Percentiles rank a stretch among this genome's conserved stretches.
Conservation (phyloP, 2,113 vertebrate genomes). For the Eurypyga helias region DNA sequence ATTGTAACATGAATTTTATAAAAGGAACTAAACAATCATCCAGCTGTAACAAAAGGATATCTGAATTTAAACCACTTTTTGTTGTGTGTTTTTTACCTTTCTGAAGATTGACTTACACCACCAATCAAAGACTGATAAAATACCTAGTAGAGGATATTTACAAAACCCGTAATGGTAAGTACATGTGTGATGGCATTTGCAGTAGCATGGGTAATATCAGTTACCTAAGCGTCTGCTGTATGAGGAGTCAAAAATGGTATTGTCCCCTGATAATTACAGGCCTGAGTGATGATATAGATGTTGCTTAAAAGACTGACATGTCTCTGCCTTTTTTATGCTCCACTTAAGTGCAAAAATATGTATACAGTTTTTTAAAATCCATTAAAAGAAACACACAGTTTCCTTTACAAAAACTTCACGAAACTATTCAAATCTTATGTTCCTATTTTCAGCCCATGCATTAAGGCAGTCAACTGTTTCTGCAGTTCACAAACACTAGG, state of each 20-base stretch:
- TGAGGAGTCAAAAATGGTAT: background rate
- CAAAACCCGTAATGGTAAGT: background rate
- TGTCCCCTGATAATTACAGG: background rate
- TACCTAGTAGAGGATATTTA: background rate
- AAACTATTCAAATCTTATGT: background rate
- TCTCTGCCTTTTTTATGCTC: background rate
- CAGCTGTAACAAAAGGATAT: background rate
- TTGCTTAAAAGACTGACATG: background rate
- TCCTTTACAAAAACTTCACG: background rate
- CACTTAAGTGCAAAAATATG: background rate
- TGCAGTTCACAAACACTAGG: background rate
- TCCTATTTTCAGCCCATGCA: background rate
- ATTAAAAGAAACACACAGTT: background rate
- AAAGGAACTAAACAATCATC: background rate
- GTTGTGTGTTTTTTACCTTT: background rate
- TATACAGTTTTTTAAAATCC: background rate
- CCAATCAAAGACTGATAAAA: background rate
- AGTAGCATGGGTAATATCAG: background rate
- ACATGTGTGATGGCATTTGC: background rate
- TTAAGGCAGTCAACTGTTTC: background rate
- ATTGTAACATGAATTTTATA: background rate
- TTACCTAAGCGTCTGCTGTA: background rate
- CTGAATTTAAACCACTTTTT: background rate
- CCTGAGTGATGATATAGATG: background rate
- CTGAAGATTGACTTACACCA: background rate